phyloP scores from a whole-genome alignment of 2,113 vertebrate genomes.

The Macheiramphus alcinus region DNA sequence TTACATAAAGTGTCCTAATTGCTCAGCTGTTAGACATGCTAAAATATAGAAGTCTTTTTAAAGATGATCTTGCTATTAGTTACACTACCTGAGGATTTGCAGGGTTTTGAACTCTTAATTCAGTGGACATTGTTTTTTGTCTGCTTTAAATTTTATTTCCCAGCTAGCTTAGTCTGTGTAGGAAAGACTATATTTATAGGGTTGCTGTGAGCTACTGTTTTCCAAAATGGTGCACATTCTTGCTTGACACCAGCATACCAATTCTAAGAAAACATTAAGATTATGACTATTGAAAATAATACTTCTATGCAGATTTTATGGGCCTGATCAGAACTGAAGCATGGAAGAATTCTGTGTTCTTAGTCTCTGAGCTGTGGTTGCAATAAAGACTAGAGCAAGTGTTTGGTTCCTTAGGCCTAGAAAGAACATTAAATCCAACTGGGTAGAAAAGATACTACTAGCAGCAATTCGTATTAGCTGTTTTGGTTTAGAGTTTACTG shows the following conservation, averaged over 20 bases:
- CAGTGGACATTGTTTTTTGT: neutral
- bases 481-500: neutral
- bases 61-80: neutral
- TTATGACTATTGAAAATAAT: neutral
- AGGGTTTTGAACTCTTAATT: neutral
- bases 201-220: neutral
- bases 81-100: neutral
- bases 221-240: neutral
- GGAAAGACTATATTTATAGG: neutral
- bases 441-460: neutral
- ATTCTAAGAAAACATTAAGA: neutral
- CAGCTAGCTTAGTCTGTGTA: neutral
- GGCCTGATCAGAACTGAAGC: neutral
- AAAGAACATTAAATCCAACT: neutral
- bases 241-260: neutral
- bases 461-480: neutral
- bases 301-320: neutral
- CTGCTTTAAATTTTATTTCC: conserved; percentile 1
- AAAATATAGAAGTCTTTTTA: neutral
- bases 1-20: neutral
- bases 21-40: neutral
- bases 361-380: neutral
- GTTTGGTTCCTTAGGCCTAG: neutral
- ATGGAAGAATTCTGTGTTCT: neutral
- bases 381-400: neutral